Percentiles rank a stretch among this genome's conserved stretches.
phyloP scores from a whole-genome alignment of 2,113 vertebrate genomes.

The Acinonyx jubatus region DNA sequence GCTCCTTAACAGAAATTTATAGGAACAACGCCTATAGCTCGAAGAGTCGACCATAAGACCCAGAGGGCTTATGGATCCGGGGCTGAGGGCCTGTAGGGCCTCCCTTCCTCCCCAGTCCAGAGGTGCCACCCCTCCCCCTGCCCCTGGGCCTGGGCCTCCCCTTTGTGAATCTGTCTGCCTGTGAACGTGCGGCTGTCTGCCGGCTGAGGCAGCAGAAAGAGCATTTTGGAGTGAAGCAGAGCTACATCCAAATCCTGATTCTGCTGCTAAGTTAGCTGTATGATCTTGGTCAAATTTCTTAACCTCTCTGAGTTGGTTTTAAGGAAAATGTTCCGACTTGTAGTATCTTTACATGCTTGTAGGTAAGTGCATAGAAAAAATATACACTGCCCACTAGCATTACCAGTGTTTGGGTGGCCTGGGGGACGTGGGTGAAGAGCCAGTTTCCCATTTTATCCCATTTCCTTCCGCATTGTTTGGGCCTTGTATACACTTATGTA shows the following conservation, averaged over 20 bases:
- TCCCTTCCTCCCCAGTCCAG: background rate
- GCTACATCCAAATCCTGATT: slow-evolving; percentile 5
- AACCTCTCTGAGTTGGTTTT: slow-evolving; percentile 32
- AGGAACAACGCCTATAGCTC: background rate
- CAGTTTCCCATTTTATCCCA: background rate
- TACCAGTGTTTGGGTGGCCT: background rate
- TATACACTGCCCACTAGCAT: background rate
- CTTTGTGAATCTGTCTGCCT: background rate
- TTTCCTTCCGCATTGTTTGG: background rate
- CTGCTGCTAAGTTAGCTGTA: background rate
- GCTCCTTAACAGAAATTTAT: background rate
- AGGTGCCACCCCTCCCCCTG: background rate
- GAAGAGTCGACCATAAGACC: background rate
- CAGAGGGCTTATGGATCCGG: background rate
- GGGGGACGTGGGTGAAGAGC: background rate
- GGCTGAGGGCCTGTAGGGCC: background rate
- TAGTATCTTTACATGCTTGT: background rate
- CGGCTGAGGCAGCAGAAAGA: slow-evolving; percentile 61
- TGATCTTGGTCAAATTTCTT: slow-evolving; percentile 30
- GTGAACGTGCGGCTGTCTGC: background rate
- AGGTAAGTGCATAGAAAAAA: background rate
- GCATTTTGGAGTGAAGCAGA: background rate
- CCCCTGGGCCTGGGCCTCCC: background rate
- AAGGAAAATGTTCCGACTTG: background rate
- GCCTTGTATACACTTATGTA: background rate